Evolutionary conservation across 1,140 invertebrate genomes (phyloP), one percentile per base, ranked within the genome.

Genomic region (Mylabris phalerata): DNA sequence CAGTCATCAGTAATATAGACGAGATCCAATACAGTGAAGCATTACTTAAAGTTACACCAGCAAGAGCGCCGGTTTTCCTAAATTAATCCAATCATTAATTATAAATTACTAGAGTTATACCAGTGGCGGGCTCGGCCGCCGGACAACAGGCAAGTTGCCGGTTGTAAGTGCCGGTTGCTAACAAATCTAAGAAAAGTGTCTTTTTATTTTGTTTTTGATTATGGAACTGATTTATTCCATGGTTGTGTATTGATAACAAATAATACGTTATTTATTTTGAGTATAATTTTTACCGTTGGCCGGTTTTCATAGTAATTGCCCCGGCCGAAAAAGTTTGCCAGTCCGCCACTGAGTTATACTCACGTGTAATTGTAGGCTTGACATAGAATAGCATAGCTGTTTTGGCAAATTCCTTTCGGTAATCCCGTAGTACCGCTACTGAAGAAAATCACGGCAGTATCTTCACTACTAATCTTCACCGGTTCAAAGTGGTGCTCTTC

Each of bases 21-120:
- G 68, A 67, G 42, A 68, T 64, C 69, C 69, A 71, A 39, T 68
- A 69, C 3, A 67, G 52, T 7, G 68, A 60, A 7, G 67, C 46
- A 46, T 61, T 65, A 9, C 48, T 48, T n/a, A 65, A 48, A 11
- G 32, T 9, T 0, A 67, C 59, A 44, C 13, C 10, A 48, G 55
- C 48, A 9, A 56, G 3, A n/a, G 45, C 39, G n/a, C 47, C 47
- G 40, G 38, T 19, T 41, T 56, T 56, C 39, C 55, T 56, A 10
- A 41, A 56, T 56, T 47, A 48, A 48, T 19, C 19, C 25, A 10
- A 41, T 27, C 9, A 3, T 9, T 26, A 48, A 48, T 19, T 11
- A 41, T 55, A 5, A 44, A 26, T 43, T 10, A 25, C 2, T 10
- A 44, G 26, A 54, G 48, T 44, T 51, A n/a, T n/a, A n/a, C n/a